Evolutionary conservation across 2,888 invertebrate genomes (phyloP).

Genomic region (Drosophila neoperkinsi): DNA sequence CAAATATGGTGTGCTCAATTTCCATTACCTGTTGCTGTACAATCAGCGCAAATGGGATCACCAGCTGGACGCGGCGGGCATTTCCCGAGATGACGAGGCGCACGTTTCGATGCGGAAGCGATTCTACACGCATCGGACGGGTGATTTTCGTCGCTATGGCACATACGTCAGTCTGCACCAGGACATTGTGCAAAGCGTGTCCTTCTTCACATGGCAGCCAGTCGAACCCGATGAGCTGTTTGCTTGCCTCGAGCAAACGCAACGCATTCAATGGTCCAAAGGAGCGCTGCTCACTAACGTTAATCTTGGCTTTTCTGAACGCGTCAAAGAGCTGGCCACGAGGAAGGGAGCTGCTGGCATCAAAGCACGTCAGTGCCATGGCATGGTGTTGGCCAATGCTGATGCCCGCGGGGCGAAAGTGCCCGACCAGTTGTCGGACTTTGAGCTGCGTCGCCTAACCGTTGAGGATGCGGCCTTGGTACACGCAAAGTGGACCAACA

Average conservation of each 20-base stretch:
- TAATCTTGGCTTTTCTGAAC: conserved; percentile 49
- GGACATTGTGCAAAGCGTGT: conserved; percentile 78
- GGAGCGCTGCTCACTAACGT: conserved; percentile 80
- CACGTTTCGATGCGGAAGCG: conserved; percentile 69
- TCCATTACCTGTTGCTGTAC: conserved; percentile 79
- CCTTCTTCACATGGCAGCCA: conserved; percentile 79
- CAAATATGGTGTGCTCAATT: conserved; percentile 66
- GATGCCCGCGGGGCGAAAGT: conserved; percentile 47
- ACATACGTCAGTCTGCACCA: conserved; percentile 81
- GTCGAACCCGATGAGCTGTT: conserved; percentile 60
- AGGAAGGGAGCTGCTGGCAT: conserved; percentile 49
- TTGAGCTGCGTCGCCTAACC: conserved; percentile 55
- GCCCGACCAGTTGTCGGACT: conserved; percentile 69
- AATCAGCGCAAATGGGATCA: conserved; percentile 81
- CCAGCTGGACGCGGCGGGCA: conserved; percentile 54
- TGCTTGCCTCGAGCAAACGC: conserved; percentile 73
- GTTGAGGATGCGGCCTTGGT: conserved; percentile 67
- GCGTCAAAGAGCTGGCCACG: conserved; percentile 61
- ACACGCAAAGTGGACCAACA: conserved; percentile 76
- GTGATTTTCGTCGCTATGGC: conserved; percentile 72
- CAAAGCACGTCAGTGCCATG: conserved; percentile 69
- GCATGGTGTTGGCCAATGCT: conserved; percentile 62
- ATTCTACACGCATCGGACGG: conserved; percentile 74
- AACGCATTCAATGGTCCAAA: conserved; percentile 71
- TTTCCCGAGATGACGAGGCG: conserved; percentile 12